Evolutionary conservation across 2,113 vertebrate genomes (phyloP).

Genomic region (Saiga tatarica): DNA sequence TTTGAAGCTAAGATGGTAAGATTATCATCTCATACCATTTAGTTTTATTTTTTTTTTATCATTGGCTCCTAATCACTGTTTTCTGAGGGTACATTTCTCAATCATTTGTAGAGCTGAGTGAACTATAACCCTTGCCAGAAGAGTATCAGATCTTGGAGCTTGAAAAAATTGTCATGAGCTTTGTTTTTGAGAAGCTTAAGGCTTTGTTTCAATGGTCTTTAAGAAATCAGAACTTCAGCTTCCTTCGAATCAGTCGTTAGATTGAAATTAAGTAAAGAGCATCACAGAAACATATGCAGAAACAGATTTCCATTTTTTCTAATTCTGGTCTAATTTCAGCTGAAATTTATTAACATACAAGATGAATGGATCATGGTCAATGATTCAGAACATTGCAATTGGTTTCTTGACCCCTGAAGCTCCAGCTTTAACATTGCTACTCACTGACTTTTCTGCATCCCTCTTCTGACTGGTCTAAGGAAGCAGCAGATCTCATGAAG

Average conservation of each 20-base stretch:
- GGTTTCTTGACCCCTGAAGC: background rate
- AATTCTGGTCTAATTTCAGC: background rate
- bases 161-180: background rate
- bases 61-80: background rate
- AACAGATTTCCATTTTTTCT: background rate
- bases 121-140: background rate
- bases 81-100: background rate
- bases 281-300: background rate
- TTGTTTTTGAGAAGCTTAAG: background rate
- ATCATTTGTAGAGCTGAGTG: background rate
- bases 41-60: constrained; percentile 22
- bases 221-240: background rate
- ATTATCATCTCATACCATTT: background rate
- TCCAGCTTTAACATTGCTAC: background rate
- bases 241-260: background rate
- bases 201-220: background rate
- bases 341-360: background rate
- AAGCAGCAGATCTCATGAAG: background rate
- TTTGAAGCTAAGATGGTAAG: background rate
- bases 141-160: background rate
- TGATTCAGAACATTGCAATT: background rate
- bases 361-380: background rate
- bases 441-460: background rate
- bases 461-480: background rate
- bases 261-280: background rate